phyloP scores from a whole-genome alignment of 2,113 vertebrate species.

The Malaclemys terrapin region DNA sequence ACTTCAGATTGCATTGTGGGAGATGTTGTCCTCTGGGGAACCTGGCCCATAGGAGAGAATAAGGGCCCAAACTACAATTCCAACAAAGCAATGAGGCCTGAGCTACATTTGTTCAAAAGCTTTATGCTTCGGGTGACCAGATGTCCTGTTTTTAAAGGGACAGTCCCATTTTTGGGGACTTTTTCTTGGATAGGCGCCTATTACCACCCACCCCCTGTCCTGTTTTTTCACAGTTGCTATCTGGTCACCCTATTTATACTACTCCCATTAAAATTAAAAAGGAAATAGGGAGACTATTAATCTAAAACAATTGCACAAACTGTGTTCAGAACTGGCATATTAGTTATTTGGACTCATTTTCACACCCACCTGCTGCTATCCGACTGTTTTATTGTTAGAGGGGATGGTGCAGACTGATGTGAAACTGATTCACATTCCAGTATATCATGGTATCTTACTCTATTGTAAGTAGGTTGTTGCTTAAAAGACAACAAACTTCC shows the following conservation, averaged over 20 bases:
- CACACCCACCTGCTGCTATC: neutral
- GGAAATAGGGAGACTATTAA: neutral
- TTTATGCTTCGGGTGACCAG: neutral
- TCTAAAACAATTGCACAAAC: neutral
- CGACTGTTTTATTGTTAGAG: neutral
- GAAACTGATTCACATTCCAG: constrained; percentile 2
- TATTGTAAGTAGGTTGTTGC: neutral
- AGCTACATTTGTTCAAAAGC: accelerated
- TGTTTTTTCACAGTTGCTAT: no score
- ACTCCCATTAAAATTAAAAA: neutral
- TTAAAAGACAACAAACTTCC: constrained; percentile 49
- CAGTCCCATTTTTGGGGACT: no score
- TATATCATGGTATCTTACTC: neutral
- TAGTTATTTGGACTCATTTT: neutral
- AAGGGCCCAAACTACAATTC: no score
- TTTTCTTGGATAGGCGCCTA: no score
- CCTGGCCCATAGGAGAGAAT: no score
- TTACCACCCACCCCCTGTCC: no score
- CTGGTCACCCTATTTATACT: neutral
- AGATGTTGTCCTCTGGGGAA: no score
- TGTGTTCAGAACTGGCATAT: accelerated
- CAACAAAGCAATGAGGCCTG: neutral
- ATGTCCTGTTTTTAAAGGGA: no score
- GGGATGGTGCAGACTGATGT: neutral
- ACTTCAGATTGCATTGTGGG: no score